These are phyloP conservation scores for Drosophila gaucha DNA, from an alignment of 2,888 invertebrate species.

Conservation along the genomic window DNA sequence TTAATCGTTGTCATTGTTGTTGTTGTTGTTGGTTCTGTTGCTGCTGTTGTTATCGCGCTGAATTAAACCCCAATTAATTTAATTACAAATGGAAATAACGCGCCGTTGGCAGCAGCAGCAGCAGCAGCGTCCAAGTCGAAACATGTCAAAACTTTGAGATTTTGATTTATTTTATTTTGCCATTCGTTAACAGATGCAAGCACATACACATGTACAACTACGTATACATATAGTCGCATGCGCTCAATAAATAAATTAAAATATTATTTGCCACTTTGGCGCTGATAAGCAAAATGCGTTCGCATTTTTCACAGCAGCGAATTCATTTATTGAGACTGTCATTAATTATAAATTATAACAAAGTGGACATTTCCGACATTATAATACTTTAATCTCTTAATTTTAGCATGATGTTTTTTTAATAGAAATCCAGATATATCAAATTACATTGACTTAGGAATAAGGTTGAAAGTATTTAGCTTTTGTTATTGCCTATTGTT, in stretches of 20 bases:
- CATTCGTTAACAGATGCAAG: constrained; percentile 30
- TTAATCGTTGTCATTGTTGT: constrained; percentile 31
- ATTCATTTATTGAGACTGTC: constrained; percentile 16
- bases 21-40: constrained; percentile 12
- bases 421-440: neutral
- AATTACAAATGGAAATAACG: constrained; percentile 83
- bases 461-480: too few relatives aligned
- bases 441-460: neutral
- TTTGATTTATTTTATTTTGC: constrained; percentile 61
- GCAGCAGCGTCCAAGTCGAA: constrained; percentile 23
- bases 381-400: neutral
- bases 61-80: constrained; percentile 84
- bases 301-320: constrained; percentile 5
- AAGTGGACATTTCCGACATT: constrained; percentile 30
- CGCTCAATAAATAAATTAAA: constrained; percentile 74
- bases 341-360: constrained; percentile 17
- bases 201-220: neutral
- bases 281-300: constrained; percentile 54
- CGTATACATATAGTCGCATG: constrained; percentile 23
- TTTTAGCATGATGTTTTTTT: neutral
- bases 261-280: constrained; percentile 71
- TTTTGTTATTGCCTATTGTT: neutral
- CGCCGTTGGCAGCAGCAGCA: constrained; percentile 47
- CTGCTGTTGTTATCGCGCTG: constrained; percentile 61
- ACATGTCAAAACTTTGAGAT: constrained; percentile 40